A percentile compares a stretch with the other conserved stretches of the same genome.
These are phyloP conservation scores for Calephelis perditalis DNA, from an alignment of 2,888 invertebrate genomes.

Conservation along the genomic window DNA sequence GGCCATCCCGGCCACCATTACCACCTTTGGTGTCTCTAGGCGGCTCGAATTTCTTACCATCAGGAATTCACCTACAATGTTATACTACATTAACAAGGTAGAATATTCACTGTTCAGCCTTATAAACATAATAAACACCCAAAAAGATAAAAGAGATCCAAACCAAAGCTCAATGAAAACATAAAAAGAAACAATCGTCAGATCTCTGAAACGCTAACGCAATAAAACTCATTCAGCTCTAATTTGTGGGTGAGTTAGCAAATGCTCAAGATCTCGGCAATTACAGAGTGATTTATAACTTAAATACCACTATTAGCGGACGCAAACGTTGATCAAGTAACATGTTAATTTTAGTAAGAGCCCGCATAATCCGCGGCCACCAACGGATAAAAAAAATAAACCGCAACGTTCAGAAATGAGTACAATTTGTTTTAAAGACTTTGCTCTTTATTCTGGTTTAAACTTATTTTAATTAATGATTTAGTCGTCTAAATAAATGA, in stretches of 20 bases:
- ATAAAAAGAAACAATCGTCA: conserved; percentile 12
- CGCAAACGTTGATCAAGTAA: conserved; percentile 38
- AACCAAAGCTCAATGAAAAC: conserved; percentile 5
- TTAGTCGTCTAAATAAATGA: too few species aligned
- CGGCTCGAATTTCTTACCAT: too few species aligned
- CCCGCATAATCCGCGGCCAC: background rate
- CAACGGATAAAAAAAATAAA: background rate
- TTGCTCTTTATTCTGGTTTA: too few species aligned
- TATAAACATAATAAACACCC: too few species aligned
- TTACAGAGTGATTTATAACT: conserved; percentile 59
- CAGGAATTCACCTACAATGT: too few species aligned
- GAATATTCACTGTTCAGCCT: too few species aligned
- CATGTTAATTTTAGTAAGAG: conserved; percentile 45
- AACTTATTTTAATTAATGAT: too few species aligned
- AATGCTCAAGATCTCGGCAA: conserved; percentile 40
- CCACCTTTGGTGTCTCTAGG: too few species aligned
- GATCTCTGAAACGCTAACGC: conserved; percentile 7
- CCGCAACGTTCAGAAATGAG: background rate
- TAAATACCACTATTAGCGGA: conserved; percentile 40
- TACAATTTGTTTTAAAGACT: too few species aligned
- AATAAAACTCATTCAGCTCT: conserved; percentile 18
- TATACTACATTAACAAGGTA: too few species aligned
- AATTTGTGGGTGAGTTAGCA: conserved; percentile 33
- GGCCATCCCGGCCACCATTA: too few species aligned
- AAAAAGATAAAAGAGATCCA: conserved; percentile 9